phyloP scores from a whole-genome alignment of 1,140 invertebrate species.

The Heliconius himera region DNA sequence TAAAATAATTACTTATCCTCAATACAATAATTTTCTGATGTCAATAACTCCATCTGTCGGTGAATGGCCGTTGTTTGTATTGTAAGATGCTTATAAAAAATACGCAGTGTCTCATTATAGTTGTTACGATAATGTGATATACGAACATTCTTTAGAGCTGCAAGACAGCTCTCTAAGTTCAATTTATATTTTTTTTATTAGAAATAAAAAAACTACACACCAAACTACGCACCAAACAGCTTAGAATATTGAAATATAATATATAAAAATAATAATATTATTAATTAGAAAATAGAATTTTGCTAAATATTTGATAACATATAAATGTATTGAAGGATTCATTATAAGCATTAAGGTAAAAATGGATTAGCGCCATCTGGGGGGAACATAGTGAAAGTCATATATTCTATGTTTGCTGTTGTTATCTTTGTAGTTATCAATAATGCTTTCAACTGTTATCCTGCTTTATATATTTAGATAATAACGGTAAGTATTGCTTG shows the following conservation, averaged over 20 bases:
- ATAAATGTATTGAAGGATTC: too few relatives aligned
- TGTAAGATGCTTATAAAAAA: background rate
- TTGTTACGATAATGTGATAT: too few relatives aligned
- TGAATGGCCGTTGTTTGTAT: slow-evolving; percentile 38
- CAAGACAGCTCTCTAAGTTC: too few relatives aligned
- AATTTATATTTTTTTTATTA: too few relatives aligned
- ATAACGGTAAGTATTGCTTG: background rate
- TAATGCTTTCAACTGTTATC: background rate
- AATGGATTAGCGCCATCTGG: background rate
- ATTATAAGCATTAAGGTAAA: background rate
- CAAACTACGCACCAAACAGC: too few relatives aligned
- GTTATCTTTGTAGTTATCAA: background rate
- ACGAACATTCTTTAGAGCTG: too few relatives aligned
- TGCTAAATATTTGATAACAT: too few relatives aligned
- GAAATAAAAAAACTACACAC: too few relatives aligned
- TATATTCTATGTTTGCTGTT: background rate
- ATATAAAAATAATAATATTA: too few relatives aligned
- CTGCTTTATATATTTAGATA: background rate
- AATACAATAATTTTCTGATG: background rate
- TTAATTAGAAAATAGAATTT: too few relatives aligned
- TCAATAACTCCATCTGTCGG: slow-evolving; percentile 52
- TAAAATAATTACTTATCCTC: background rate
- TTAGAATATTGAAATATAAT: too few relatives aligned
- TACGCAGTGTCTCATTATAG: too few relatives aligned
- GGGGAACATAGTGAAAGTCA: background rate